Base-by-base conservation (phyloP, 2,113 vertebrate species). In the Pterocles burchelli region DNA sequence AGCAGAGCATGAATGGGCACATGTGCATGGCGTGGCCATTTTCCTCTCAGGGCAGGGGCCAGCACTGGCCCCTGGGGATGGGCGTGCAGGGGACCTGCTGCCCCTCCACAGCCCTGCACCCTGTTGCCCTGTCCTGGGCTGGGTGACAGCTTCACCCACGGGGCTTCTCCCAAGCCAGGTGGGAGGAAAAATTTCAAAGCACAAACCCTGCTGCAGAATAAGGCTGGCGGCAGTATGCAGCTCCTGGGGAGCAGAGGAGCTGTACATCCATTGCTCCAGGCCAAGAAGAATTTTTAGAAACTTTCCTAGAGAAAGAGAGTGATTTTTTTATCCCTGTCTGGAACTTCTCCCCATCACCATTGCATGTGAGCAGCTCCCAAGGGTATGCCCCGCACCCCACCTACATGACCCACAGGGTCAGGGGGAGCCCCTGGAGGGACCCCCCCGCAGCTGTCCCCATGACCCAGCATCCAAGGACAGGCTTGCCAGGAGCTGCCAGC, bases 1-100 rank as follows among this genome's bases (percentile, higher is more conserved):
- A 36, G 70, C 38, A 43, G 67, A 38, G 9, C 0, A 2, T 7
- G 49, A n/a, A 7, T 7, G 0, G 19, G 9, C 0, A 1, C 1
- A 1, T 3, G 62, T 14, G 48, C 45, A 7, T 1, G 1, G n/a
- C 1, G 1, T 21, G 70, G 43, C 54, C n/a, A 38, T 49, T 18
- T 15, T 5, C 6, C 31, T 26, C 26, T 34, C 43, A 17, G 48
- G 21, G 26, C 54, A 49, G 33, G 61, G 52, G 46, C 66, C 7
- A 2, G 58, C 0, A 4, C 21, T 58, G 49, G 49, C 28, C 46
- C 6, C 36, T 16, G 45, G 63, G 46, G 20, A 11, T 2, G 0
- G 34, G 74, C 20, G 13, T 41, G 41, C 41, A 41, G 1, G 58
- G 34, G 49, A 16, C 38, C 48, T 2, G 2, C 28, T 25, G 48